Percentiles rank a stretch among this genome's conserved stretches.
phyloP scores from a whole-genome alignment of 1,140 invertebrate species.

The Trinorchestia longiramus region DNA sequence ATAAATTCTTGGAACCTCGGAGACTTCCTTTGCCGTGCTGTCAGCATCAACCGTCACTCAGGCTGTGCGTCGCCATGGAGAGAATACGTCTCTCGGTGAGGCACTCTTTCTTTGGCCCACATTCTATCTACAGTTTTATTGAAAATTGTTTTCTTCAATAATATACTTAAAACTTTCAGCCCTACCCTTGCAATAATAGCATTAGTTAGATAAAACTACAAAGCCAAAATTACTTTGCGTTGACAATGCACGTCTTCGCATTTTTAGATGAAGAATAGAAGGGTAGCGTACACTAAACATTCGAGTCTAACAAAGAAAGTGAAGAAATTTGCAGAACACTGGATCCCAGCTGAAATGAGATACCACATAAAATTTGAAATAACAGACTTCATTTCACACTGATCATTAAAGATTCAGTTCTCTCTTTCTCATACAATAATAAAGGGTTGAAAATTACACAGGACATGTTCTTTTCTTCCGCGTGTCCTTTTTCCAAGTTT shows the following conservation, averaged over 20 bases:
- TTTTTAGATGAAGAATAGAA: too few species aligned
- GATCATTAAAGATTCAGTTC: neutral
- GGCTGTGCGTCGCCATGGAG: neutral
- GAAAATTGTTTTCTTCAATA: neutral
- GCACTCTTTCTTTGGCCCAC: neutral
- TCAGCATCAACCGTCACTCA: too few species aligned
- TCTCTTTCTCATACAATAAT: neutral
- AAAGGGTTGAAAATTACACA: too few species aligned
- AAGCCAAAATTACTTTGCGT: neutral
- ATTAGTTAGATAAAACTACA: neutral
- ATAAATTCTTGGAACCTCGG: neutral
- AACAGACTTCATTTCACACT: neutral
- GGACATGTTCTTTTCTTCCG: too few species aligned
- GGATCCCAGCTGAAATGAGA: neutral
- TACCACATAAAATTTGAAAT: neutral
- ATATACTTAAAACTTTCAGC: neutral
- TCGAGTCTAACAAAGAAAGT: neutral
- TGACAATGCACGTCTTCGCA: too few species aligned
- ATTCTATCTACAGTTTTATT: neutral
- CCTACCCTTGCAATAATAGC: neutral
- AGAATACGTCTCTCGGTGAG: neutral
- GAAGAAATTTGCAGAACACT: neutral
- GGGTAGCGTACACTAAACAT: too few species aligned
- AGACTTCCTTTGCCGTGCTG: neutral
- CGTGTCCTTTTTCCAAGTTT: too few species aligned